phyloP scores from a whole-genome alignment of 1,140 invertebrate species.

The Calephelis nemesis region DNA sequence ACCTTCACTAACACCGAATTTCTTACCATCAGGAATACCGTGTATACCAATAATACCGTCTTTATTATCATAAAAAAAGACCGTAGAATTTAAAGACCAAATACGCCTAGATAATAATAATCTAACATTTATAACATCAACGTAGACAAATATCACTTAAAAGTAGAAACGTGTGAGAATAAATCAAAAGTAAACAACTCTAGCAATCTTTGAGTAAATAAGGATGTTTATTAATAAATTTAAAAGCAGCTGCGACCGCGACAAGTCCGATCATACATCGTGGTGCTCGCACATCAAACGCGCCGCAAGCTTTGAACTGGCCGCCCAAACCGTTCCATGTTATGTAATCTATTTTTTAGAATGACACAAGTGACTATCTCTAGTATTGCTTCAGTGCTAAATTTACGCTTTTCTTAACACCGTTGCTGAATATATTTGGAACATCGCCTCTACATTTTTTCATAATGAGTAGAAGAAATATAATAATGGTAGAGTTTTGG shows the following conservation, averaged over 20 bases:
- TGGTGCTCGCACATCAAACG: constrained; percentile 32
- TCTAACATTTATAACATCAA: too few relatives aligned
- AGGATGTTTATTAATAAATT: constrained; percentile 51
- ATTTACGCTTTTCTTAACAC: not conserved
- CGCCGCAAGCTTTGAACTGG: constrained; percentile 5
- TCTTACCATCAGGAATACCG: too few relatives aligned
- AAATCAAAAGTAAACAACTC: constrained; percentile 1
- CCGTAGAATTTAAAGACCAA: too few relatives aligned
- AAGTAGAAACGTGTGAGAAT: not conserved
- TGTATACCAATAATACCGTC: too few relatives aligned
- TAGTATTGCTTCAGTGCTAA: not conserved
- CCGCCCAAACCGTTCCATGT: constrained; percentile 14
- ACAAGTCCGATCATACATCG: constrained; percentile 52
- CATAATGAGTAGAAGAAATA: too few relatives aligned
- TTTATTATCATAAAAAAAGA: too few relatives aligned
- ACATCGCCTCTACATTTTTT: not conserved
- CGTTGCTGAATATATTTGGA: not conserved
- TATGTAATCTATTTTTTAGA: constrained; percentile 4
- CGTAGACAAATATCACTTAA: not conserved
- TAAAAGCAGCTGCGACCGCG: constrained; percentile 47
- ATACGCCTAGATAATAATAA: too few relatives aligned
- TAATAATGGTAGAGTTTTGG: too few relatives aligned
- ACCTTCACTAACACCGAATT: too few relatives aligned
- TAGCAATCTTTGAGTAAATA: constrained; percentile 34
- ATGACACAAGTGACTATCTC: constrained; percentile 2